Conservation (phyloP, 2,113 vertebrate genomes). For the Edolisoma coerulescens region DNA sequence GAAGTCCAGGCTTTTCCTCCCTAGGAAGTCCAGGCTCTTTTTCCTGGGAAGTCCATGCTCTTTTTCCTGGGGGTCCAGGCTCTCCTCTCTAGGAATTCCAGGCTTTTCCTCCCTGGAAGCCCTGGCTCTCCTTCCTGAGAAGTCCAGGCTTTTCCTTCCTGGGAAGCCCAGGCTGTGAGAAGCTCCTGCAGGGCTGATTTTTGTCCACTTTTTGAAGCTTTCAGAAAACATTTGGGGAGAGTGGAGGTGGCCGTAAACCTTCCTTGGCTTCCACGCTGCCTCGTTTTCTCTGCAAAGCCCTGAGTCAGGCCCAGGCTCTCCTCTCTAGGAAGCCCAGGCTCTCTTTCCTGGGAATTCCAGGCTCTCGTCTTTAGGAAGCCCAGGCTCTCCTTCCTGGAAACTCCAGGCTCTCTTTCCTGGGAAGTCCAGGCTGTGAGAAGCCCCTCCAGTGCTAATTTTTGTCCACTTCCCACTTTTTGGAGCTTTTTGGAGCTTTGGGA, state of each 20-base stretch:
- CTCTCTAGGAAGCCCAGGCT: not conserved
- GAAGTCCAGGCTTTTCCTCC: no score
- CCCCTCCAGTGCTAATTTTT: fast-evolving
- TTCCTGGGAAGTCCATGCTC: no score
- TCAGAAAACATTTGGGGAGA: not conserved
- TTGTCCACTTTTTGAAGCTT: fast-evolving
- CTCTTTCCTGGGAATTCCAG: not conserved
- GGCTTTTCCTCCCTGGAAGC: no score
- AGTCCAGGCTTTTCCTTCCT: no score
- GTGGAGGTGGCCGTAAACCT: not conserved
- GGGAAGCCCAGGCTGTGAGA: not conserved
- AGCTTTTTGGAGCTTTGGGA: fast-evolving
- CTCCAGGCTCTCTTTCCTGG: no score
- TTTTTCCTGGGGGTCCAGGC: no score
- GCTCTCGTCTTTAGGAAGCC: no score
- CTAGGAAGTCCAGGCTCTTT: no score
- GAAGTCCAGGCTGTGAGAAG: not conserved
- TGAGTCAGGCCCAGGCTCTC: not conserved
- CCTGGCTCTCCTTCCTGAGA: no score
- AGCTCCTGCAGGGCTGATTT: fast-evolving
- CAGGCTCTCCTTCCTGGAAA: not conserved
- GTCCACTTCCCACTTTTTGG: fast-evolving
- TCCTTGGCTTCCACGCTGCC: not conserved
- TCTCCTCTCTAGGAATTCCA: no score
- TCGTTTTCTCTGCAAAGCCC: not conserved